Evolutionary conservation across 2,113 vertebrate genomes (phyloP).

Genomic region (Taurulus bubalis): DNA sequence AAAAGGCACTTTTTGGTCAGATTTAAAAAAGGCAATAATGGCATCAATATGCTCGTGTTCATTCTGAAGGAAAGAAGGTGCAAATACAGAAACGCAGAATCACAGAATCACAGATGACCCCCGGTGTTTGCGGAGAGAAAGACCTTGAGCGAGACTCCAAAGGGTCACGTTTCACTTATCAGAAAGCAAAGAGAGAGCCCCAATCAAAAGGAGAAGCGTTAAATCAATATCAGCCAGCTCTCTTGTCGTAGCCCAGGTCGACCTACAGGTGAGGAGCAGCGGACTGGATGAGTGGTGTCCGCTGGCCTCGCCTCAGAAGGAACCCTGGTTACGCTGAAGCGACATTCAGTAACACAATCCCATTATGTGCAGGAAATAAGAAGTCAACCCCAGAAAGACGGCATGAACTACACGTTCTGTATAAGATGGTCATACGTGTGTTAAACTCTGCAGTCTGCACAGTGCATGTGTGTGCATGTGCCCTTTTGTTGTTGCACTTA

Average conservation of each 20-base stretch:
- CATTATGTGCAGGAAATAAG: constrained; percentile 1
- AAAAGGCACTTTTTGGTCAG: constrained; percentile 54
- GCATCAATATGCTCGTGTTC: neutral
- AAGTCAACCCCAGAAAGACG: neutral
- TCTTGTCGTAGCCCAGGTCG: constrained; percentile 7
- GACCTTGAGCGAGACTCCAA: constrained; percentile 42
- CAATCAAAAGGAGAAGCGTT: neutral
- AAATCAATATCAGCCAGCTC: constrained; percentile 22
- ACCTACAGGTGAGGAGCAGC: neutral
- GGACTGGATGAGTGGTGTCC: constrained; percentile 6
- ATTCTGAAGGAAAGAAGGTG: constrained; percentile 42
- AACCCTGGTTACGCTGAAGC: constrained; percentile 22
- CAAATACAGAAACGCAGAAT: constrained; percentile 36
- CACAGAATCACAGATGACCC: constrained; percentile 12
- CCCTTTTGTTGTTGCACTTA: constrained; percentile 18
- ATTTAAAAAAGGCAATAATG: constrained; percentile 12
- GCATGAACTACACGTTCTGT: neutral
- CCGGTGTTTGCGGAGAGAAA: constrained; percentile 16
- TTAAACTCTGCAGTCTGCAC: neutral
- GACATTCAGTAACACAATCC: constrained; percentile 25
- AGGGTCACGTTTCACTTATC: constrained; percentile 39
- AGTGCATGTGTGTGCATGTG: neutral
- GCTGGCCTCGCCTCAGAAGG: neutral
- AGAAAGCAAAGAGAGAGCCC: constrained; percentile 45
- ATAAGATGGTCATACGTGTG: neutral